These are phyloP conservation scores for Caenorhabditis macrosperma DNA, from an alignment of 2,888 invertebrate genomes.

Conservation along the genomic window DNA sequence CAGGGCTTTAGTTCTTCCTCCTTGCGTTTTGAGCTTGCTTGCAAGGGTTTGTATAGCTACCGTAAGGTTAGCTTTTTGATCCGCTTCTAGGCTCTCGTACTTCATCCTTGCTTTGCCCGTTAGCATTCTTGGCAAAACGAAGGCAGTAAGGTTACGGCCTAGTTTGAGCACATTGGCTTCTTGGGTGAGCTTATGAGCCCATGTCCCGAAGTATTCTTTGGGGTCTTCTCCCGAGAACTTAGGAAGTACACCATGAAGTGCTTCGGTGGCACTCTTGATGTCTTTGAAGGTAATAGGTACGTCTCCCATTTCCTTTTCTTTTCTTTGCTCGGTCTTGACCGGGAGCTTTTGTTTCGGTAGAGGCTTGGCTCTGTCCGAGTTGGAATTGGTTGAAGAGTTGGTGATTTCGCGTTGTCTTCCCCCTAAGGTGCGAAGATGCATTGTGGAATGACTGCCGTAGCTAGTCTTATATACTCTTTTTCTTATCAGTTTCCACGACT, in stretches of 20 bases:
- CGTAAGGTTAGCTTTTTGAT: background rate
- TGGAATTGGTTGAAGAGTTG: too few relatives aligned
- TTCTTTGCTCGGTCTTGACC: too few relatives aligned
- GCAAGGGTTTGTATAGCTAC: background rate
- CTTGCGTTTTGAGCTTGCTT: background rate
- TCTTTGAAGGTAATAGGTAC: conserved; percentile 2
- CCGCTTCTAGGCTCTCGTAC: background rate
- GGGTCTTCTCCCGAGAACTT: conserved; percentile 6
- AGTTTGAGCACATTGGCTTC: background rate
- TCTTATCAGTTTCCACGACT: too few relatives aligned
- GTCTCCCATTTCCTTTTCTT: too few relatives aligned
- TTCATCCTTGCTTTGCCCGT: background rate
- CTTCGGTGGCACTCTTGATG: background rate
- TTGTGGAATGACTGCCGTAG: too few relatives aligned
- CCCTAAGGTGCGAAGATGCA: too few relatives aligned
- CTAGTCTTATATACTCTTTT: too few relatives aligned
- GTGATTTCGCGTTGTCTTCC: too few relatives aligned
- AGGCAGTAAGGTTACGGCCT: background rate
- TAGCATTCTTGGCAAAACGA: background rate
- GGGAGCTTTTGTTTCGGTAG: too few relatives aligned
- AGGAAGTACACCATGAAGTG: background rate
- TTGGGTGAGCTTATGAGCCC: background rate
- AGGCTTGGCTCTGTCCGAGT: too few relatives aligned
- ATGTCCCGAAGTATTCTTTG: background rate
- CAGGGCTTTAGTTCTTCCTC: background rate